These are phyloP conservation scores for Laothoe populi DNA, from an alignment of 2,888 invertebrate species.

Conservation along the genomic window DNA sequence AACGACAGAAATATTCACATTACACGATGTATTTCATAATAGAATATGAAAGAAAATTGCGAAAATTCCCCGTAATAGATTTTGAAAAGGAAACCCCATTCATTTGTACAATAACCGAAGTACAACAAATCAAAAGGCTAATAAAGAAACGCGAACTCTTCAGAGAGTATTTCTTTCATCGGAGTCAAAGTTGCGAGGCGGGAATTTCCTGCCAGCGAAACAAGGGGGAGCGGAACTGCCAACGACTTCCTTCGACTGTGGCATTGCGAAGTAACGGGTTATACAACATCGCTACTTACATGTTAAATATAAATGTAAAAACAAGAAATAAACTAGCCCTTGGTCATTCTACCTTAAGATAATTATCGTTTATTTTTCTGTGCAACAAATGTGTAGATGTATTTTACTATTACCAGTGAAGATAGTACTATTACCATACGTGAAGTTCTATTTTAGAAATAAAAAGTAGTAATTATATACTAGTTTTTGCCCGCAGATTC, in stretches of 20 bases:
- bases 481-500: no score
- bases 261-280: constrained; percentile 50
- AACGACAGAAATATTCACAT: constrained; percentile 3
- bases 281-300: constrained; percentile 25
- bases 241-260: constrained; percentile 68
- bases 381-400: no score
- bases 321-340: background rate
- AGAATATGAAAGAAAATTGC: background rate
- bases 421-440: no score
- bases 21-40: background rate
- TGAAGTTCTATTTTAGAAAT: no score
- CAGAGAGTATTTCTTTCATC: constrained; percentile 73
- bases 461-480: no score
- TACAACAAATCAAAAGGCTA: constrained; percentile 60
- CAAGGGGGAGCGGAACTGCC: constrained; percentile 59
- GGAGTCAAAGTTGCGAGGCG: constrained; percentile 59
- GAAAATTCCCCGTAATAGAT: constrained; percentile 30
- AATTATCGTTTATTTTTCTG: no score
- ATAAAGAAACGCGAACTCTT: constrained; percentile 59
- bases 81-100: constrained; percentile 40
- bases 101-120: constrained; percentile 44
- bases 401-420: no score
- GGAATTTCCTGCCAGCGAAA: constrained; percentile 61
- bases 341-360: no score
- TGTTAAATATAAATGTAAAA: background rate